Conservation (phyloP, 2,888 invertebrate genomes). For the Tipula vernalis region DNA sequence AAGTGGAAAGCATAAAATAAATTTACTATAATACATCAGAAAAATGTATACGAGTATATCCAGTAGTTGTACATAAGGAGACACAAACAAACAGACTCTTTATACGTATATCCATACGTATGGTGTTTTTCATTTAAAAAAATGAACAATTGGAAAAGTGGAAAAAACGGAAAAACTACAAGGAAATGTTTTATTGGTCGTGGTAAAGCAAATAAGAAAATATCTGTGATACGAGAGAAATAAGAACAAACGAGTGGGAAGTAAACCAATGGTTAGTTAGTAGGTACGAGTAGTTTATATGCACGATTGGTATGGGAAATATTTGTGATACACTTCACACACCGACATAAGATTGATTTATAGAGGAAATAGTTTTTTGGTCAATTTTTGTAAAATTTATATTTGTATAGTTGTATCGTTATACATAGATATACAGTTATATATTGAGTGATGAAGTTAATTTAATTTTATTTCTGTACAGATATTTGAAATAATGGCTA, state of each 20-base stretch:
- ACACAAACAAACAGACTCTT: background rate
- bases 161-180: background rate
- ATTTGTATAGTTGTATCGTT: background rate
- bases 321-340: background rate
- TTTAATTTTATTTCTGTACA: background rate
- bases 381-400: background rate
- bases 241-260: background rate
- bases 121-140: background rate
- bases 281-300: background rate
- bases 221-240: background rate
- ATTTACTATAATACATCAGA: background rate
- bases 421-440: background rate
- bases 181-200: background rate
- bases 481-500: background rate
- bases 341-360: background rate
- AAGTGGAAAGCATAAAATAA: slow-evolving; percentile 8
- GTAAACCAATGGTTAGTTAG: background rate
- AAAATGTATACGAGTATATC: background rate
- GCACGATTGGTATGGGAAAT: background rate
- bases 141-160: background rate
- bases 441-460: background rate
- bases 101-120: background rate
- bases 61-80: background rate
- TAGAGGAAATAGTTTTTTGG: background rate
- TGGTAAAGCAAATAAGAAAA: background rate